Evolutionary conservation across 2,113 vertebrate genomes (phyloP).

Genomic region (Callionymus lyra): DNA sequence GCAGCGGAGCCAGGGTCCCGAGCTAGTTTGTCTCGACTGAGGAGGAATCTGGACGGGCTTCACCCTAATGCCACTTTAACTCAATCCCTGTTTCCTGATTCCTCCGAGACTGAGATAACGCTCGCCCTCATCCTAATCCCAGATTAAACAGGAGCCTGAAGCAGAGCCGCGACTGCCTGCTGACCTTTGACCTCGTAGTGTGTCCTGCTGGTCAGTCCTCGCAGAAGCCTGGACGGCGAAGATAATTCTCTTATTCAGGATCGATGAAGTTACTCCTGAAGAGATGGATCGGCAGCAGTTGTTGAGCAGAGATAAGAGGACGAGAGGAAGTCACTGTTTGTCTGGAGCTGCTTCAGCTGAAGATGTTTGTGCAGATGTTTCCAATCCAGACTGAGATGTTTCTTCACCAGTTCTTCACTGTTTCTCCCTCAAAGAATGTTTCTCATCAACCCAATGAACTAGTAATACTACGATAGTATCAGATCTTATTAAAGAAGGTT

Average conservation of each 20-base stretch:
- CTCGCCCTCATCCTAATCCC: slow-evolving; percentile 68
- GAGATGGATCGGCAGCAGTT: slow-evolving; percentile 1
- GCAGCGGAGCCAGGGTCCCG: slow-evolving; percentile 15
- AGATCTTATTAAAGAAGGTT: too few relatives aligned
- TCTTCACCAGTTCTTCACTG: slow-evolving; percentile 14
- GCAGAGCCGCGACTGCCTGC: slow-evolving; percentile 33
- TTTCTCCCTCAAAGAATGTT: too few relatives aligned
- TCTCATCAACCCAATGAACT: too few relatives aligned
- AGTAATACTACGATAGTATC: too few relatives aligned
- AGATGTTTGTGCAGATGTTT: slow-evolving; percentile 60
- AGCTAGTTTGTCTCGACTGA: slow-evolving; percentile 31
- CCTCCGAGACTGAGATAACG: slow-evolving; percentile 53
- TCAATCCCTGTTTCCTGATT: slow-evolving; percentile 60
- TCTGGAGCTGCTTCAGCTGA: slow-evolving; percentile 36
- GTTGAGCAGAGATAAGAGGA: neutral
- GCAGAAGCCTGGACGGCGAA: neutral
- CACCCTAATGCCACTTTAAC: slow-evolving; percentile 54
- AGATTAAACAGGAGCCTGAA: slow-evolving; percentile 63
- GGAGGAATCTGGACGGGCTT: slow-evolving; percentile 30
- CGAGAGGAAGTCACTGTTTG: slow-evolving; percentile 23
- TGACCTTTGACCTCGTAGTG: slow-evolving; percentile 41
- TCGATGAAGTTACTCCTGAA: neutral
- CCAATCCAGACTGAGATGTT: slow-evolving; percentile 33
- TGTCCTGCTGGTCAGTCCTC: slow-evolving; percentile 22
- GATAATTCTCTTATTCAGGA: neutral